phyloP scores from a whole-genome alignment of 1,140 invertebrate genomes.

The Melipona quadrifasciata region DNA sequence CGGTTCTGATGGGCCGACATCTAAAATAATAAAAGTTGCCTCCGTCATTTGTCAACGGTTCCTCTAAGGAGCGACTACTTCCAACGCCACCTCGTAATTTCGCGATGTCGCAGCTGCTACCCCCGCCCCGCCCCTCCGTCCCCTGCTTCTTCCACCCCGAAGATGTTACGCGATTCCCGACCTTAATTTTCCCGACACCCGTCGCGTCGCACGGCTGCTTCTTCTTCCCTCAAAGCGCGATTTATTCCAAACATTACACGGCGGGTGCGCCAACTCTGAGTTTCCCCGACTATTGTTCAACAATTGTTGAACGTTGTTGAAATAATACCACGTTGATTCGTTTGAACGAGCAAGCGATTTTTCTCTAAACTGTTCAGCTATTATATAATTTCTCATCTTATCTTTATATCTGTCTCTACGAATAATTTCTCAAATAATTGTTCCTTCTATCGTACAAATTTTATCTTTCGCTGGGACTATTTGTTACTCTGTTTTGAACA shows the following conservation, averaged over 20 bases:
- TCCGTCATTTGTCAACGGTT: constrained; percentile 82
- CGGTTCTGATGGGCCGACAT: constrained; percentile 75
- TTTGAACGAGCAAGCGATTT: no score
- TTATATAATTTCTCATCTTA: no score
- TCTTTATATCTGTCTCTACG: no score
- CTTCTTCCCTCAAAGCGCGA: not conserved
- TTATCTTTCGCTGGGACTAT: no score
- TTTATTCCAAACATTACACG: not conserved
- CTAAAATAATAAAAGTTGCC: constrained; percentile 82
- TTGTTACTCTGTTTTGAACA: no score
- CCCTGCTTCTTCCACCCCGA: no score
- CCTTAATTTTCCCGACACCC: constrained; percentile 54
- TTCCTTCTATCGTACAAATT: no score
- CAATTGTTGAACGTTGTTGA: not conserved
- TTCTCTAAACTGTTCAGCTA: no score
- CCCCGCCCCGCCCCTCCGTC: constrained; percentile 9
- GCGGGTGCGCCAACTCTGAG: not conserved
- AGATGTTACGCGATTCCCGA: constrained; percentile 31
- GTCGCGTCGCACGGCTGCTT: not conserved
- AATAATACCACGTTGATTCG: no score
- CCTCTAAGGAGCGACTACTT: constrained; percentile 64
- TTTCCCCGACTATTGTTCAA: not conserved
- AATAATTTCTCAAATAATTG: no score
- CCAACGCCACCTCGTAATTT: constrained; percentile 67
- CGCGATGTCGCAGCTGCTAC: constrained; percentile 67